phyloP scores from a whole-genome alignment of 2,113 vertebrate genomes.

The Cyanoderma ruficeps region DNA sequence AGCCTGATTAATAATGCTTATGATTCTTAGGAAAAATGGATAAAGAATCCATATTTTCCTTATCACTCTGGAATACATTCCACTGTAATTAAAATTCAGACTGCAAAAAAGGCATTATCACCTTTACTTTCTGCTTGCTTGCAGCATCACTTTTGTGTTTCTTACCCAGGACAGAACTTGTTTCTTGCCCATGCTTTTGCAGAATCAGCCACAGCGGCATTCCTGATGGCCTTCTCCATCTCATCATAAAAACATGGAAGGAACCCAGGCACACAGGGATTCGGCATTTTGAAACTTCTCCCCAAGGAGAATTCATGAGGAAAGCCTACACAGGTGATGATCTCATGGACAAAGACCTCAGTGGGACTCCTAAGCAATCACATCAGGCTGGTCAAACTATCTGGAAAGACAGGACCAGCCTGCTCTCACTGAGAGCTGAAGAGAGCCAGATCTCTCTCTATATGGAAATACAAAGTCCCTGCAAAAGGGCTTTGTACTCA shows the following conservation, averaged over 20 bases:
- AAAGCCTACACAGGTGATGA: not conserved
- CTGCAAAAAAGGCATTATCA: not conserved
- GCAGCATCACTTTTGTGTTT: not conserved
- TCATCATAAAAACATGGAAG: not conserved
- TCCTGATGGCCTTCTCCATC: not conserved
- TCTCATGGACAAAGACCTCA: not conserved
- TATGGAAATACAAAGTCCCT: not conserved
- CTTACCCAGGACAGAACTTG: not conserved
- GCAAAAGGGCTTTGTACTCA: not conserved
- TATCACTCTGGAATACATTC: not conserved
- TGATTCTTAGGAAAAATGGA: not conserved
- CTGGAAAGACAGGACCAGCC: not conserved
- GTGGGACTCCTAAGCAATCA: not conserved
- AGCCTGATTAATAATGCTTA: not conserved
- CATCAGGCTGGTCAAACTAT: not conserved
- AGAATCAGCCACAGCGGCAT: rapidly evolving
- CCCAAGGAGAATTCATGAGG: not conserved
- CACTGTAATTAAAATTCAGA: not conserved
- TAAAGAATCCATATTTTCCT: not conserved
- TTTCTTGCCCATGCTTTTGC: not conserved
- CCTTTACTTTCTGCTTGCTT: not conserved
- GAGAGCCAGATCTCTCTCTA: not conserved
- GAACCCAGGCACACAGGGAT: not conserved
- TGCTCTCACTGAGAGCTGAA: not conserved
- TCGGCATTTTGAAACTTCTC: not conserved